phyloP scores from a whole-genome alignment of 2,113 vertebrate genomes.

The Trinectes maculatus region DNA sequence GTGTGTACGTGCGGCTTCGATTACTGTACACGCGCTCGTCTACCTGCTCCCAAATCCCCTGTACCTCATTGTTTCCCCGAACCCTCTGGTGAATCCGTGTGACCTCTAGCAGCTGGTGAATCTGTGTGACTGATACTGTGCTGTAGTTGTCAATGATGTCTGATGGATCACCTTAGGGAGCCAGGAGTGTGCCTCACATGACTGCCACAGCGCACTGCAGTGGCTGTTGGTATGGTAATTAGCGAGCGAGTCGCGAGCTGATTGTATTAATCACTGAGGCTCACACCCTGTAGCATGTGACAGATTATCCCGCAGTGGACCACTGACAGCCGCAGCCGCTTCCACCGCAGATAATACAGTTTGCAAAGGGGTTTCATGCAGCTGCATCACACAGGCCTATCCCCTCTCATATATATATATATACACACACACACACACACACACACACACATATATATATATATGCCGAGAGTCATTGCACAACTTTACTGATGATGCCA shows the following conservation, averaged over 20 bases:
- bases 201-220: constrained; percentile 27
- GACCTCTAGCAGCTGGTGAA: constrained; percentile 52
- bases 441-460: not conserved
- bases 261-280: constrained; percentile 70
- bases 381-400: constrained; percentile 17
- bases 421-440: not conserved
- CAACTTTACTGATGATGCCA: constrained; percentile 14
- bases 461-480: constrained; percentile 23
- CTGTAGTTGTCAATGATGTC: constrained; percentile 59
- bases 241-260: constrained; percentile 47
- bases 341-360: constrained; percentile 35
- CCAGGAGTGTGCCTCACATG: constrained; percentile 48
- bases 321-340: constrained; percentile 53
- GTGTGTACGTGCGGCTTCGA: constrained; percentile 9
- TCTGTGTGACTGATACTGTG: constrained; percentile 37
- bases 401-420: not conserved
- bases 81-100: constrained; percentile 31
- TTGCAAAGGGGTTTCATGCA: constrained; percentile 1
- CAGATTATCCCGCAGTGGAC: constrained; percentile 56
- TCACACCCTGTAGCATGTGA: constrained; percentile 52
- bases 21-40: constrained; percentile 10
- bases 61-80: constrained; percentile 34
- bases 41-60: not conserved
- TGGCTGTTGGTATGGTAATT: constrained; percentile 66
- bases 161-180: constrained; percentile 75